Evolutionary conservation across 2,888 invertebrate species (phyloP), one percentile per base, ranked within the genome.

Genomic region (Shargacucullia verbasci): DNA sequence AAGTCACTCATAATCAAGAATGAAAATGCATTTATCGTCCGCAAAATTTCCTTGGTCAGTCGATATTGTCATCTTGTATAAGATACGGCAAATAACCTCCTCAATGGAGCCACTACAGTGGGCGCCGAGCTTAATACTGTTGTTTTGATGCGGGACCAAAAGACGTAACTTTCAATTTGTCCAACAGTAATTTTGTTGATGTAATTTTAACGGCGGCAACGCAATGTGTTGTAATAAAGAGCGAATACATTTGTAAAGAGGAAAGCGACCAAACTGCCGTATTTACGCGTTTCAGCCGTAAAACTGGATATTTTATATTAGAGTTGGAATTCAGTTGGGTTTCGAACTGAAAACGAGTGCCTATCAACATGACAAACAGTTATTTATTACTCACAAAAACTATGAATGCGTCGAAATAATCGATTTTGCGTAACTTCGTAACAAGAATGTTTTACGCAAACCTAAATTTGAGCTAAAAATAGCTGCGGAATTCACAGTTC

Each of bases 151-250:
- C 50, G 14, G 20, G 46, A 34, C 40, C 29, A 35, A 65, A 63
- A 60, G 48, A 60, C 63, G 52, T 59, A 48, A 65, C 56, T 67
- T 69, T 61, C 66, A 70, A 73, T 76, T 65, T 69, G 41, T 53
- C 49, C 43, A 50, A 68, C 60, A 59, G 70, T 70, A 73, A 76
- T 78, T 68, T 57, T 14, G 62, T 68, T 76, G 67, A 76, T 76
- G 70, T 73, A 64, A 67, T 68, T 78, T 78, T 73, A 73, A 76
- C 66, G 63, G 62, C 37, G 6, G 27, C 56, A 29, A 50, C 61
- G 43, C 56, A 49, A 58, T 60, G 53, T 59, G 59, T 53, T 53
- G 73, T 73, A 73, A 73, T 76, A 76, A 76, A 70, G 45, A 43
- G 11, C 33, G 55, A 62, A 73, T 62, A 73, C 56, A 70, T 73